These are phyloP conservation scores for Sebastes steindachneri DNA, from an alignment of 2,797 vertebrate genomes.

Conservation along the genomic window DNA sequence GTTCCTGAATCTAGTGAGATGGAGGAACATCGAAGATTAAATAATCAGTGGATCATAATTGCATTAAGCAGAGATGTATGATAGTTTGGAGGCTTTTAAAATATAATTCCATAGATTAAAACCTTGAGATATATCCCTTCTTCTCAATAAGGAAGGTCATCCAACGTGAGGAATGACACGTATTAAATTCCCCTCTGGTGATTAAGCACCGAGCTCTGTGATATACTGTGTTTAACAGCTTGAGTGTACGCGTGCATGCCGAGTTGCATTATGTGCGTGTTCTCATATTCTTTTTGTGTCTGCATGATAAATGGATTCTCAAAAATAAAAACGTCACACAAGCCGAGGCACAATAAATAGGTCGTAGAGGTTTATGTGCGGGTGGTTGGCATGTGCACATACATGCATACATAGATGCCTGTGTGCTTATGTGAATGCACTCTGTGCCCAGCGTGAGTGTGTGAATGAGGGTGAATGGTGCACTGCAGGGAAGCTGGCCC, in stretches of 20 bases:
- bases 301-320: slow-evolving; percentile 56
- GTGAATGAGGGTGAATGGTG: slow-evolving; percentile 62
- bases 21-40: background rate
- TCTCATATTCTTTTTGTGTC: slow-evolving; percentile 30
- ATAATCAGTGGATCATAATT: background rate
- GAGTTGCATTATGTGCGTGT: slow-evolving; percentile 17
- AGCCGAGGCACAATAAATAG: slow-evolving; percentile 45
- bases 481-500: slow-evolving; percentile 52
- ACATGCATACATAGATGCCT: slow-evolving; percentile 15
- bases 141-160: background rate
- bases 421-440: slow-evolving; percentile 19
- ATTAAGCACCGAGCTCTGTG: slow-evolving; percentile 12
- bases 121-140: background rate
- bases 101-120: background rate
- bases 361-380: slow-evolving; percentile 16
- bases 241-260: slow-evolving; percentile 13
- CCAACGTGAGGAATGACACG: background rate
- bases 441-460: slow-evolving; percentile 49
- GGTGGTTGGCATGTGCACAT: slow-evolving; percentile 14
- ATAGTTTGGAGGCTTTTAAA: background rate
- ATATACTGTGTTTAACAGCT: slow-evolving; percentile 29
- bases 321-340: slow-evolving; percentile 38
- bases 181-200: slow-evolving; percentile 3
- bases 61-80: background rate
- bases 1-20: background rate